Evolutionary conservation across 2,797 vertebrate genomes (phyloP).

Genomic region (Hafferia zeledoni): DNA sequence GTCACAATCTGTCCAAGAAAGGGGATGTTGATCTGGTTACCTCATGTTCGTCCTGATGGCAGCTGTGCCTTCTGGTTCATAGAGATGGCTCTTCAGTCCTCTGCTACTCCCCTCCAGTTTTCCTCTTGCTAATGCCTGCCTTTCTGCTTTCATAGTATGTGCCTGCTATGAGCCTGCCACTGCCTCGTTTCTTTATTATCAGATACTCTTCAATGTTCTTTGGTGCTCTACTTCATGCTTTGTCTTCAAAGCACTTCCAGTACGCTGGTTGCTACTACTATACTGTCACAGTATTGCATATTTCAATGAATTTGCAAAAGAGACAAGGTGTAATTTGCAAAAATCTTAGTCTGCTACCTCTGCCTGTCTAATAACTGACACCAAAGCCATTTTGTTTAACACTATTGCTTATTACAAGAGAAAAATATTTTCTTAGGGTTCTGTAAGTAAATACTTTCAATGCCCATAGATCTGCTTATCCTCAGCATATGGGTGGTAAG

Average conservation of each 20-base stretch:
- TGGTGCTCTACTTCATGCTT: neutral
- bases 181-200: neutral
- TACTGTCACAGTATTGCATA: neutral
- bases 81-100: neutral
- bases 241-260: neutral
- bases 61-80: neutral
- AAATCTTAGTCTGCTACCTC: neutral
- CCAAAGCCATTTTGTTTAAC: neutral
- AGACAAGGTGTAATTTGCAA: neutral
- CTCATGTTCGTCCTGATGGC: fast-evolving
- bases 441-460: neutral
- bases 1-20: neutral
- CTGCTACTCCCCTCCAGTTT: neutral
- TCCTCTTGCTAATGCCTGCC: neutral
- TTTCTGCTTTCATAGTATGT: neutral
- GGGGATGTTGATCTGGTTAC: neutral
- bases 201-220: neutral
- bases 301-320: neutral
- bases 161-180: neutral
- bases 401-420: neutral
- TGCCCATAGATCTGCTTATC: neutral
- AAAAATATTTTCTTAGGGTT: neutral
- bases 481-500: neutral
- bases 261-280: neutral
- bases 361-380: neutral